A percentile compares a stretch with the other conserved stretches of the same genome.
phyloP scores from a whole-genome alignment of 2,113 vertebrate genomes.

The Chloroceryle aenea region DNA sequence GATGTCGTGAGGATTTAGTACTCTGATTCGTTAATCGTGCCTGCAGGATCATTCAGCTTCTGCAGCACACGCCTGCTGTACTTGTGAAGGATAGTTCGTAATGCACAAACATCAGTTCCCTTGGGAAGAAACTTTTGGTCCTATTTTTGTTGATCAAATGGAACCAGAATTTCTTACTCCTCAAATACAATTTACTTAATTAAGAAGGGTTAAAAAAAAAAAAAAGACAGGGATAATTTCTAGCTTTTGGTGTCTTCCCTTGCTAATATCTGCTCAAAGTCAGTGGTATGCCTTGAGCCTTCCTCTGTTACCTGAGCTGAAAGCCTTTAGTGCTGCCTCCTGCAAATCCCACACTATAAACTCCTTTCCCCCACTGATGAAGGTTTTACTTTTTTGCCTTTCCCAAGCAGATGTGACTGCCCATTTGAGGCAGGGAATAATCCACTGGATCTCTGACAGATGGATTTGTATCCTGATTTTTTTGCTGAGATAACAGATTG shows the following conservation, averaged over 20 bases:
- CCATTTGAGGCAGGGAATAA: neutral
- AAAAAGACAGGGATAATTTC: neutral
- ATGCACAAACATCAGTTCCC: neutral
- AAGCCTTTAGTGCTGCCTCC: neutral
- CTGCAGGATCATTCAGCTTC: conserved; percentile 11
- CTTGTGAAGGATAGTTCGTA: neutral
- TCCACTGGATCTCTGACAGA: neutral
- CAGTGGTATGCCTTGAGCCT: neutral
- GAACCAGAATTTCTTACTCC: neutral
- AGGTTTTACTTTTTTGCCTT: neutral
- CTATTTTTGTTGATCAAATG: neutral
- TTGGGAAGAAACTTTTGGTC: neutral
- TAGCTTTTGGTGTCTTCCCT: neutral
- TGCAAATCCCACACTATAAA: neutral
- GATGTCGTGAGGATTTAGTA: conserved; percentile 10
- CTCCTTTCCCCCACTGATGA: neutral
- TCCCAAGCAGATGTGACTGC: neutral
- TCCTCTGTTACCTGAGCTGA: neutral
- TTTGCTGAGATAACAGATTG: neutral
- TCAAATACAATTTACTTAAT: neutral
- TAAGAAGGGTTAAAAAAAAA: neutral
- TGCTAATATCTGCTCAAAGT: neutral
- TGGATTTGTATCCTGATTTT: neutral
- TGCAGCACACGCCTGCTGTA: neutral
- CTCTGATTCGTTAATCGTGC: conserved; percentile 20